phyloP scores from a whole-genome alignment of 1,140 invertebrate genomes.

The Pogonomyrmex californicus region DNA sequence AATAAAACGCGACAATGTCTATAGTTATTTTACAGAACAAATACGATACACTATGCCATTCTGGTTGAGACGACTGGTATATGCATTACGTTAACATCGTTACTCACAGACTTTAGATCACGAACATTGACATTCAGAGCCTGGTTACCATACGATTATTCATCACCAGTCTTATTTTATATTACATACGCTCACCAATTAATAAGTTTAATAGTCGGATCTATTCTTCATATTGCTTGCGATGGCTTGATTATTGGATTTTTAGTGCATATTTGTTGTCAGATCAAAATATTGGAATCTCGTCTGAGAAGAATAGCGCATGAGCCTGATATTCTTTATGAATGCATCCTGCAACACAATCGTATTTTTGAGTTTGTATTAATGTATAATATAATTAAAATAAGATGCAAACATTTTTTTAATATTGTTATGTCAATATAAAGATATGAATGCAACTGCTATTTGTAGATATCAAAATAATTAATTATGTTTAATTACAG shows the following conservation, averaged over 20 bases:
- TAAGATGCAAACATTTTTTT: neutral
- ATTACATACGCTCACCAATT: conserved; percentile 67
- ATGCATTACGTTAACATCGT: conserved; percentile 52
- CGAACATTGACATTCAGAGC: conserved; percentile 63
- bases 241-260: conserved; percentile 69
- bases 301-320: conserved; percentile 44
- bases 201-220: conserved; percentile 14
- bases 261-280: conserved; percentile 67
- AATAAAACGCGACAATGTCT: conserved; percentile 26
- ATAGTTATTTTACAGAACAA: conserved; percentile 49
- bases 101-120: conserved; percentile 44
- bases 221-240: conserved; percentile 49
- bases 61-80: conserved; percentile 55
- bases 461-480: neutral
- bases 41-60: conserved; percentile 49
- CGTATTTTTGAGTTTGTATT: conserved; percentile 68
- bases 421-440: neutral
- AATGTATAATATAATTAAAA: neutral
- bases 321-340: conserved; percentile 9
- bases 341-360: conserved; percentile 69
- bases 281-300: conserved; percentile 69
- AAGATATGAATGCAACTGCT: neutral
- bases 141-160: conserved; percentile 73
- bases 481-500: conserved; percentile 51
- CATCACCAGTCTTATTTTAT: conserved; percentile 31